phyloP scores from a whole-genome alignment of 2,888 invertebrate species.

The Epsilonema sp. region DNA sequence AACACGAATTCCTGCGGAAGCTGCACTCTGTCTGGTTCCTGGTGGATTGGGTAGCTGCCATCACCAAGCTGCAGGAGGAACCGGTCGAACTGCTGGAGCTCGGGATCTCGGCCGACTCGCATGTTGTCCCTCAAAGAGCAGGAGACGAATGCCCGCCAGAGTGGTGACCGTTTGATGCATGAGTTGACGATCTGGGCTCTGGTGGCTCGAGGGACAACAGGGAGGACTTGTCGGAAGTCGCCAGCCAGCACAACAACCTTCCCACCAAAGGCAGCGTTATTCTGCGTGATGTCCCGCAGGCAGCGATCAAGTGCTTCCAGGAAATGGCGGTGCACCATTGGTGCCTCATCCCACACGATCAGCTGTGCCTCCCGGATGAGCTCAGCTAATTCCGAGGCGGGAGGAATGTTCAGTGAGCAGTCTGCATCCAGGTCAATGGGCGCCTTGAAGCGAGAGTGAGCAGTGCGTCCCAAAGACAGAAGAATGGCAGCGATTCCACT shows the following conservation, averaged over 20 bases:
- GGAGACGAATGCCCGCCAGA: background rate
- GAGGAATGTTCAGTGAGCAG: background rate
- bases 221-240: slow-evolving; percentile 13
- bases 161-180: background rate
- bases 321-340: slow-evolving; percentile 9
- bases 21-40: background rate
- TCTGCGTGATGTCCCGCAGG: background rate
- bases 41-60: slow-evolving; percentile 1
- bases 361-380: slow-evolving; percentile 6
- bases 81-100: slow-evolving; percentile 4
- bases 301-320: slow-evolving; percentile 9
- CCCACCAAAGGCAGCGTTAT: slow-evolving; percentile 8
- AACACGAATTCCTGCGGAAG: background rate
- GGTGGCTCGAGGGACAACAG: slow-evolving; percentile 7
- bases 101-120: slow-evolving; percentile 1
- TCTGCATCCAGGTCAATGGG: background rate
- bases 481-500: background rate
- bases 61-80: slow-evolving; percentile 6
- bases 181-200: background rate
- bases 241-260: slow-evolving; percentile 11
- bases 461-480: background rate
- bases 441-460: background rate
- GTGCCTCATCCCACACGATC: slow-evolving; percentile 12
- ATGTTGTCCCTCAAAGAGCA: slow-evolving; percentile 5
- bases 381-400: background rate